Conservation (phyloP, 2,888 invertebrate species). For the Gastracanthus pulcherrimus region DNA sequence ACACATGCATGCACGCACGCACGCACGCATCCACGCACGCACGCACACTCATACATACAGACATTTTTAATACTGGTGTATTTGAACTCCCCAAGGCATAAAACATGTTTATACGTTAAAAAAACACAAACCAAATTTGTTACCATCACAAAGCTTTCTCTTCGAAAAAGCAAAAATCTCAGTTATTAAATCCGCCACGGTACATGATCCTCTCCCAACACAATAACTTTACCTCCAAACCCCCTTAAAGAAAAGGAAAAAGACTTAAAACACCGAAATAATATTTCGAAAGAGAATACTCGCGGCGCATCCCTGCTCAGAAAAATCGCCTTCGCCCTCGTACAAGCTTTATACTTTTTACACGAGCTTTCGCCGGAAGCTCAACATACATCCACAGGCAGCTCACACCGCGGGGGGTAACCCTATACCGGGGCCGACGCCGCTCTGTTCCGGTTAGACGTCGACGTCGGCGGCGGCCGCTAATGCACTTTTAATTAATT, state of each 20-base stretch:
- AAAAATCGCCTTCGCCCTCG: neutral
- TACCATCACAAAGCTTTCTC: no score
- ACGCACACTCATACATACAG: no score
- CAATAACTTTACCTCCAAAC: neutral
- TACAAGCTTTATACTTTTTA: neutral
- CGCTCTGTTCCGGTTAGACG: slow-evolving; percentile 1
- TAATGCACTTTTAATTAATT: slow-evolving; percentile 78
- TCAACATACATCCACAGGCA: neutral
- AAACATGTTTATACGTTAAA: neutral
- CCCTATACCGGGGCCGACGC: slow-evolving; percentile 3
- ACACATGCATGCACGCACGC: no score
- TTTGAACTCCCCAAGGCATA: no score
- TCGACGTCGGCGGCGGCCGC: slow-evolving; percentile 55
- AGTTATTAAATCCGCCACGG: neutral
- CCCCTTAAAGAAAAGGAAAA: neutral
- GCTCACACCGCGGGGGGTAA: slow-evolving; percentile 9
- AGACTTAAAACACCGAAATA: neutral
- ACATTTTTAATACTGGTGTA: no score
- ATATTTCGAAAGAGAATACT: neutral
- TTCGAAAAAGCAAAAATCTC: neutral
- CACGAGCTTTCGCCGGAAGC: neutral
- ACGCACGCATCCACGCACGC: no score
- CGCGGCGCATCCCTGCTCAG: neutral
- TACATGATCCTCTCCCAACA: neutral
- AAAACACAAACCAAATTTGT: neutral